Conservation (phyloP, 2,888 invertebrate species). For the Camponotus fellah region DNA sequence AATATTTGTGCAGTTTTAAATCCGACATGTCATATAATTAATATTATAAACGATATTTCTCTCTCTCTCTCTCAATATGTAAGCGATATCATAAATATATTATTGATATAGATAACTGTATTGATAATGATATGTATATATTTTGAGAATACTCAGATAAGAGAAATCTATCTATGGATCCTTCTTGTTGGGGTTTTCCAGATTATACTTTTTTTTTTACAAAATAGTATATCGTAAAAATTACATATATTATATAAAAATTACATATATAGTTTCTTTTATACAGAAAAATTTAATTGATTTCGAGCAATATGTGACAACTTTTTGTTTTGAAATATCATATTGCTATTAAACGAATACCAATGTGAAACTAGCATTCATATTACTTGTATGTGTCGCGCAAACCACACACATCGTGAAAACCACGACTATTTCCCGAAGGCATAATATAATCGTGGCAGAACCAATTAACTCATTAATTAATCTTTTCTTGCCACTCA, state of each 20-base stretch:
- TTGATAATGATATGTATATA: not conserved
- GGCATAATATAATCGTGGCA: slow-evolving; percentile 23
- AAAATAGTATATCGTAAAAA: not conserved
- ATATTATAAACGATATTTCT: not conserved
- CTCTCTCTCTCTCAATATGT: too few species aligned
- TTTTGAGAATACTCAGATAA: slow-evolving; percentile 24
- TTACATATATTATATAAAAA: too few species aligned
- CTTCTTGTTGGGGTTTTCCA: not conserved
- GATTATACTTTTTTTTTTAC: not conserved
- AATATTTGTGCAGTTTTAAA: not conserved
- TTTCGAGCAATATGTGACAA: not conserved
- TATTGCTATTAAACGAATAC: not conserved
- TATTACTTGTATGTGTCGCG: slow-evolving; percentile 3
- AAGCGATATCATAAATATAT: slow-evolving; percentile 1
- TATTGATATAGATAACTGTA: not conserved
- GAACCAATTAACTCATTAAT: slow-evolving; percentile 37
- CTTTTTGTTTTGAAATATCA: not conserved
- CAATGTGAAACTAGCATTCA: slow-evolving; percentile 3
- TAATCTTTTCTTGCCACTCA: slow-evolving; percentile 15
- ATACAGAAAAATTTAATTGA: not conserved
- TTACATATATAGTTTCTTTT: not conserved
- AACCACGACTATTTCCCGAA: slow-evolving; percentile 22
- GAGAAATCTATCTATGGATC: not conserved
- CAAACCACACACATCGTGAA: not conserved
- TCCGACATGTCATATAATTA: not conserved